Evolutionary conservation across 2,113 vertebrate species (phyloP).

Genomic region (Uropsilus gracilis): DNA sequence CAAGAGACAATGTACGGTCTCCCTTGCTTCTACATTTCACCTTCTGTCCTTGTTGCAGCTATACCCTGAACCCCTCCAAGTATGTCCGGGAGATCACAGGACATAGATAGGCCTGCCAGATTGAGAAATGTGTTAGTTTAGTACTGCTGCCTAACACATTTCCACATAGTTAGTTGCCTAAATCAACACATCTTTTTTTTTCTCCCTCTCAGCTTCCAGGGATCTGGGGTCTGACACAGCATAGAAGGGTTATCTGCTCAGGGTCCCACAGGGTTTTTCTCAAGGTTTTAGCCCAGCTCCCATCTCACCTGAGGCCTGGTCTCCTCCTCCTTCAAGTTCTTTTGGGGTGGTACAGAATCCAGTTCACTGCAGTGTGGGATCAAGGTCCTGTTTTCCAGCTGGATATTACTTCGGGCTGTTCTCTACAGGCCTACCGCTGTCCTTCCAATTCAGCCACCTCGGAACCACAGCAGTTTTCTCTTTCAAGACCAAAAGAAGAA

Average conservation of each 20-base stretch:
- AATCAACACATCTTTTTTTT: not conserved
- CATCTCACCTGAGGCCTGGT: not conserved
- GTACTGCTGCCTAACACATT: not conserved
- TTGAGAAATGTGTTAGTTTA: not conserved
- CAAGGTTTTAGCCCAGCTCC: not conserved
- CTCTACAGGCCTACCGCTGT: not conserved
- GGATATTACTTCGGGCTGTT: not conserved
- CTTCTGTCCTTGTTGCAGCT: not conserved
- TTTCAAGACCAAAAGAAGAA: not conserved
- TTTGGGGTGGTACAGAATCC: not conserved
- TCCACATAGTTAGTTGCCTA: not conserved
- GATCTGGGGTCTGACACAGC: fast-evolving
- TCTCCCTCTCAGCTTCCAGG: not conserved
- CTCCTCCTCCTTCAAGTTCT: not conserved
- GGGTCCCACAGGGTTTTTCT: not conserved
- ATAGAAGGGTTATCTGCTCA: not conserved
- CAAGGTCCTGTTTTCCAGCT: not conserved
- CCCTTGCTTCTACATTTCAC: not conserved
- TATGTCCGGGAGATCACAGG: not conserved
- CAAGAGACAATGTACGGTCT: not conserved
- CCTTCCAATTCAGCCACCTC: not conserved
- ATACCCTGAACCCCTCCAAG: not conserved
- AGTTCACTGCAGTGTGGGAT: not conserved
- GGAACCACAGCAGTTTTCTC: not conserved
- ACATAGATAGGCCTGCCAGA: not conserved